Conservation (phyloP, 2,888 invertebrate species). For the Thyatira batis region DNA sequence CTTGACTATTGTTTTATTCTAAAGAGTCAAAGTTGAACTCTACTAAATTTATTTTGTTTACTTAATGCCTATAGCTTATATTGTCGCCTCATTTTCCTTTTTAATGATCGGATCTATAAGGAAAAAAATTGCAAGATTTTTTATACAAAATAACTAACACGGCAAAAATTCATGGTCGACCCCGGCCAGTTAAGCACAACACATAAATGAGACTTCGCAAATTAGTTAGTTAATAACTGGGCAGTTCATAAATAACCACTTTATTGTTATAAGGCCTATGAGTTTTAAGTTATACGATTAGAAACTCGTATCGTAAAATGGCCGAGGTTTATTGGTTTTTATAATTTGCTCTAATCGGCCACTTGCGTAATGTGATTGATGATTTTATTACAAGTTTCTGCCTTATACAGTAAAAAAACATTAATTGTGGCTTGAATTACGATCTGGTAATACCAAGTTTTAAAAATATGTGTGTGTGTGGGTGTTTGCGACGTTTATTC, state of each 20-base stretch:
- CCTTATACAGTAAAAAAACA: background rate
- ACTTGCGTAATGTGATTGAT: conserved; percentile 18
- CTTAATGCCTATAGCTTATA: too few relatives aligned
- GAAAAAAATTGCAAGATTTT: background rate
- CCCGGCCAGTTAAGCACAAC: conserved; percentile 17
- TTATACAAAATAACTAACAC: conserved; percentile 4
- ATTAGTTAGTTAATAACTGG: conserved; percentile 1
- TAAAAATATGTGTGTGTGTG: too few relatives aligned
- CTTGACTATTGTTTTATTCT: too few relatives aligned
- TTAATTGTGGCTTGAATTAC: background rate
- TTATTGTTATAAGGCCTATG: conserved; percentile 16
- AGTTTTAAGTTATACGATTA: conserved; percentile 8
- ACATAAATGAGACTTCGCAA: conserved; percentile 11
- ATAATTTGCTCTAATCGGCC: conserved; percentile 35
- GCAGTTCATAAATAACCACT: conserved; percentile 15
- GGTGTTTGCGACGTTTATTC: background rate
- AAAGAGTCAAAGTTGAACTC: too few relatives aligned
- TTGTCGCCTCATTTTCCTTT: too few relatives aligned
- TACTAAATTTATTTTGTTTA: too few relatives aligned
- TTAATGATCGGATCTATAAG: too few relatives aligned
- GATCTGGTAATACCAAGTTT: background rate
- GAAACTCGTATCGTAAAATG: conserved; percentile 18
- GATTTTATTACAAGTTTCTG: conserved; percentile 10
- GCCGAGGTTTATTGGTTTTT: conserved; percentile 32
- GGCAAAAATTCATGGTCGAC: conserved; percentile 8